Percentiles rank a stretch among this genome's conserved stretches.
These are phyloP conservation scores for Cosmorhoe ocellata DNA, from an alignment of 2,888 invertebrate genomes.

Conservation along the genomic window DNA sequence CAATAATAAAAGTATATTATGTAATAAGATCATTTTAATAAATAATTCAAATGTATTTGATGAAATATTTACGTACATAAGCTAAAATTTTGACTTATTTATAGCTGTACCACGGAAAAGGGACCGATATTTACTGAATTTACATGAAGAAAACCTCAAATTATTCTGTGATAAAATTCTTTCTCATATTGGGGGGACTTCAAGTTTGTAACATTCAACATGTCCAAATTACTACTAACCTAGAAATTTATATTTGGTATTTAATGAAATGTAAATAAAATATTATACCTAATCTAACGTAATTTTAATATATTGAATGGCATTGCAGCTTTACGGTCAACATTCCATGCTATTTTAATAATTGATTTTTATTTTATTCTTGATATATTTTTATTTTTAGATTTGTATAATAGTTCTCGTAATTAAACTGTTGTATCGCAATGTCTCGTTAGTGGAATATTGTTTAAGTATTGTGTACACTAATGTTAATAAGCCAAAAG, in stretches of 20 bases:
- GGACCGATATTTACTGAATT: slow-evolving; percentile 44
- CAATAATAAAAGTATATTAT: slow-evolving; percentile 32
- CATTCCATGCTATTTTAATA: slow-evolving; percentile 58
- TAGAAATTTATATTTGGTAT: slow-evolving; percentile 20
- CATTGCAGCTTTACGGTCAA: slow-evolving; percentile 68
- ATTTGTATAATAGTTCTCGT: slow-evolving; percentile 62
- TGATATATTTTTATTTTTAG: slow-evolving; percentile 41
- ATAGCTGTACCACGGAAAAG: slow-evolving; percentile 15
- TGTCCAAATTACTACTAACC: slow-evolving; percentile 40
- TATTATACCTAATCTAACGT: slow-evolving; percentile 21
- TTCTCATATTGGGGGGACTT: slow-evolving; percentile 76
- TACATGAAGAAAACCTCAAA: slow-evolving; percentile 76
- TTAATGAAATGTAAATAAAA: slow-evolving; percentile 33
- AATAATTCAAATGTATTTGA: not conserved
- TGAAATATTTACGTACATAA: not conserved
- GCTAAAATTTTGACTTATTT: slow-evolving; percentile 9
- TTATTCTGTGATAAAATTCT: slow-evolving; percentile 81
- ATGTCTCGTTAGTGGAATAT: slow-evolving; percentile 70
- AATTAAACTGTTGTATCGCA: slow-evolving; percentile 73
- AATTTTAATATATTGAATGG: slow-evolving; percentile 51
- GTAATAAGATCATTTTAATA: slow-evolving; percentile 27
- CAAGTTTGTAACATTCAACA: slow-evolving; percentile 56
- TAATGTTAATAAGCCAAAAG: slow-evolving; percentile 80
- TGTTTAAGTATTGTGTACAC: slow-evolving; percentile 72
- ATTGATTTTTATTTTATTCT: slow-evolving; percentile 58